These are phyloP conservation scores for Scaptomyza graminum DNA, from an alignment of 1,140 invertebrate genomes.

Conservation along the genomic window DNA sequence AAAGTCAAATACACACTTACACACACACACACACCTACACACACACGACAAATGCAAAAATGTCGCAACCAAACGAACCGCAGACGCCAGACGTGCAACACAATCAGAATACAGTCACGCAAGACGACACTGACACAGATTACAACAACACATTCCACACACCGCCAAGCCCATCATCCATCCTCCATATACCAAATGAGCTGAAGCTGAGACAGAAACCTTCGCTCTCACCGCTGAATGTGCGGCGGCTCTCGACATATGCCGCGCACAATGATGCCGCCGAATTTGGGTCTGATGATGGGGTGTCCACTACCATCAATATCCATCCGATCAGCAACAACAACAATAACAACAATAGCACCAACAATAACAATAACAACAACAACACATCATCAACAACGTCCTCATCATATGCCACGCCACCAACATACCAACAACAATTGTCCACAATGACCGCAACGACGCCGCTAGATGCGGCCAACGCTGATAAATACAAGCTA, in stretches of 20 bases:
- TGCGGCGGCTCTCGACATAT: constrained; percentile 63
- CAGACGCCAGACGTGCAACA: constrained; percentile 48
- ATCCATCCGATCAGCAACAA: constrained; percentile 46
- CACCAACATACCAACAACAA: constrained; percentile 75
- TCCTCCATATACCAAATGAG: constrained; percentile 55
- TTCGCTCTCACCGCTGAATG: constrained; percentile 61
- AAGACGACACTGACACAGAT: constrained; percentile 14
- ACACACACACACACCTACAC: constrained; percentile 25
- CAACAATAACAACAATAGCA: constrained; percentile 43
- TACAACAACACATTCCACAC: constrained; percentile 33
- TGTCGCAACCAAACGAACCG: constrained; percentile 70
- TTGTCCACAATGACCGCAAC: constrained; percentile 75
- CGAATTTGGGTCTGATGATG: constrained; percentile 38
- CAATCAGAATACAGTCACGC: constrained; percentile 28
- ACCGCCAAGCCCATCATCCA: constrained; percentile 23
- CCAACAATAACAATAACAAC: constrained; percentile 38
- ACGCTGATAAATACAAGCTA: constrained; percentile 83
- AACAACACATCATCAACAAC: constrained; percentile 67
- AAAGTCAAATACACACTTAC: constrained; percentile 24
- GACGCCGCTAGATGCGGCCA: constrained; percentile 66
- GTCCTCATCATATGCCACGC: constrained; percentile 69
- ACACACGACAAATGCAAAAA: constrained; percentile 62
- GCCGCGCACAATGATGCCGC: constrained; percentile 48
- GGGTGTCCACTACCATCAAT: constrained; percentile 41
- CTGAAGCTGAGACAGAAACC: constrained; percentile 60